Base-by-base conservation (phyloP, 2,797 vertebrate genomes). In the Crenuchus spilurus region DNA sequence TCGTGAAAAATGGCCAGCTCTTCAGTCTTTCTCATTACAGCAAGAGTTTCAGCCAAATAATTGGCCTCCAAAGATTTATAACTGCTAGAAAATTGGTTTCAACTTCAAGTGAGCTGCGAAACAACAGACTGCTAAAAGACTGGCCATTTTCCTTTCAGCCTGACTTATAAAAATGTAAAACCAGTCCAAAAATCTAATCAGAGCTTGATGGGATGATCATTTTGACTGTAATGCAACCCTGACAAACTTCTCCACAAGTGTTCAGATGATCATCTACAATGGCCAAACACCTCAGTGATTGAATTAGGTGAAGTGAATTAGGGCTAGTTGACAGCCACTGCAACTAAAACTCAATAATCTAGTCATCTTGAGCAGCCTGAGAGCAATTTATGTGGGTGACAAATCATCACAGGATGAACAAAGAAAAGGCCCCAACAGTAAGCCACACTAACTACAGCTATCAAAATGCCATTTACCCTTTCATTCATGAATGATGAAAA, bases 41-140 rank as follows among this genome's bases (percentile, higher is more conserved):
- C 79, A 84, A 75, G 82, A 44, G 87, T 87, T 85, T 74, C 80
- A 75, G 75, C 46, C 74, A 77, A 87, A 80, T 80, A 60, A 72
- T 72, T 83, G 87, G 78, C 78, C 88, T 85, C 84, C 64, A 66
- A 79, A 88, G 88, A 91, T 90, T 88, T 86, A 87, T 79, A 88
- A 86, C 82, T 81, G 74, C 64, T 75, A 76, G 84, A 72, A 78
- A 74, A 46, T 75, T 61, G 74, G 58, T 67, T 78, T 78, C 68
- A 76, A 66, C 63, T 63, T 55, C 48, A 61, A 28, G 69, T 46
- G 63, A 70, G 35, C 55, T 48, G 48, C 33, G 65, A 65, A 79
- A 75, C 54, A 61, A 61, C 66, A 51, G 41, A 28, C n/a, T 8
- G 31, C 52, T 39, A 52, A 33, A 57, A 35, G 58, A 48, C 68